Base-by-base conservation (phyloP, 2,888 invertebrate species). In the Creontiades dilutus region DNA sequence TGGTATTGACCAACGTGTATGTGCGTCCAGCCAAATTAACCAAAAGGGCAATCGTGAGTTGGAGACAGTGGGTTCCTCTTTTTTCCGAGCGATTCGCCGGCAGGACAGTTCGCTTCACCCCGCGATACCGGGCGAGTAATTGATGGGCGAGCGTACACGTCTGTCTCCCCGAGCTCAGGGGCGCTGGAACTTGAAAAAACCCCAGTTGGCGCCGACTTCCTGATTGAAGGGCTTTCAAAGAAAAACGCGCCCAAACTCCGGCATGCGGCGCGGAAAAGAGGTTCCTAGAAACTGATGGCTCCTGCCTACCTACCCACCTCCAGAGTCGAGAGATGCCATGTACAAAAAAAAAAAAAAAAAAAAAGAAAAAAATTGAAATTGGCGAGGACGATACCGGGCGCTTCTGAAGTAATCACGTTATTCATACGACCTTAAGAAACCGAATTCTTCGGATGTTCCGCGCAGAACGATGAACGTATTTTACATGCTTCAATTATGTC, bases 141-240 rank as follows among this genome's bases (percentile, higher is more conserved):
- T 61, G 61, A 61, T 61, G 61, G 61, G 61, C n/a, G 61, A 61
- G 61, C 61, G 61, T 61, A 61, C 61, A 19, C 61, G 61, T 52
- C 37, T 37, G 37, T 4, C 37, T 37, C 52, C 14, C 52, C 5
- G 16, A 52, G 52, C 13, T 13, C 16, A 1, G 52, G 52, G 52
- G 52, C 16, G 52, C 14, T 16, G 13, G 61, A n/a, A 61, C 61
- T 19, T 61, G 61, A 61, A 61, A 19, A 61, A 61, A 61, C 61
- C 19, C 61, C 61, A 61, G 61, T 61, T 61, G 61, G 61, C 61
- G 61, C 61, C 61, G 61, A 61, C 61, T n/a, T 61, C 61, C 61
- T 61, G 61, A 61, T 61, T 61, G 61, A 61, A 61, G 61, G 61
- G 61, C 61, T 61, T 61, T 19, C 19, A 61, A 61, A 61, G 61